These are phyloP conservation scores for Paedocypris micromegethes DNA, from an alignment of 2,797 vertebrate genomes.

Conservation along the genomic window DNA sequence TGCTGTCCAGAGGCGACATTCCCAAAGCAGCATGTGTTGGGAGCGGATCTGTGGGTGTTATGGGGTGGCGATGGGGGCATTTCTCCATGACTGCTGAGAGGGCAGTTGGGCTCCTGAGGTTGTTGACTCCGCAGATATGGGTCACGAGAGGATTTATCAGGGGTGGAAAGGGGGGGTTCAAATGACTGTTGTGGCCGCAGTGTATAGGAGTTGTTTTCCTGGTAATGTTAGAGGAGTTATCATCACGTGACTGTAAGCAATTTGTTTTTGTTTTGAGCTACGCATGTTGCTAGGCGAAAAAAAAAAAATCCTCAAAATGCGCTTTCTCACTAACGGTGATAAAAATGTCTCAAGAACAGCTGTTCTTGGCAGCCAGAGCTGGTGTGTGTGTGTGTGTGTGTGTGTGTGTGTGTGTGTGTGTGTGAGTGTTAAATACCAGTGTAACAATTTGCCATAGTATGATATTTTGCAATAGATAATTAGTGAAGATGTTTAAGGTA, in stretches of 20 bases:
- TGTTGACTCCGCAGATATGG: conserved; percentile 33
- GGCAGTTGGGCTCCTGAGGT: conserved; percentile 11
- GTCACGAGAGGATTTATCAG: conserved; percentile 36
- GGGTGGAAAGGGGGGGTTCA: neutral
- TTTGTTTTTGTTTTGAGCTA: too few relatives aligned
- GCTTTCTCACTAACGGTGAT: too few relatives aligned
- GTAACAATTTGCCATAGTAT: too few relatives aligned
- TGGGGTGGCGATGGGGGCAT: conserved; percentile 19
- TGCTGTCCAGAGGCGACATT: conserved; percentile 24
- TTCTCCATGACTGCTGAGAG: conserved; percentile 15
- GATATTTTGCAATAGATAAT: too few relatives aligned
- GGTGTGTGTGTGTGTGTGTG: too few relatives aligned
- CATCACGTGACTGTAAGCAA: neutral
- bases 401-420: too few relatives aligned
- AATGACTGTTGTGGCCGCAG: conserved; percentile 14
- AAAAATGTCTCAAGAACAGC: too few relatives aligned
- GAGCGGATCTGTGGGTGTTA: conserved; percentile 18
- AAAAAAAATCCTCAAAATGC: too few relatives aligned
- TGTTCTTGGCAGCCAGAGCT: too few relatives aligned
- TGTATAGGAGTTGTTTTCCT: conserved; percentile 26
- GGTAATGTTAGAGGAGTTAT: conserved; percentile 6
- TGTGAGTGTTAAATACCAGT: too few relatives aligned
- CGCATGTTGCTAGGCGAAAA: too few relatives aligned
- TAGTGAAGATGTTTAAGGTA: too few relatives aligned
- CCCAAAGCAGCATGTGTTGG: conserved; percentile 31